Conservation (phyloP, 1,140 invertebrate genomes). For the Drosophila azteca region DNA sequence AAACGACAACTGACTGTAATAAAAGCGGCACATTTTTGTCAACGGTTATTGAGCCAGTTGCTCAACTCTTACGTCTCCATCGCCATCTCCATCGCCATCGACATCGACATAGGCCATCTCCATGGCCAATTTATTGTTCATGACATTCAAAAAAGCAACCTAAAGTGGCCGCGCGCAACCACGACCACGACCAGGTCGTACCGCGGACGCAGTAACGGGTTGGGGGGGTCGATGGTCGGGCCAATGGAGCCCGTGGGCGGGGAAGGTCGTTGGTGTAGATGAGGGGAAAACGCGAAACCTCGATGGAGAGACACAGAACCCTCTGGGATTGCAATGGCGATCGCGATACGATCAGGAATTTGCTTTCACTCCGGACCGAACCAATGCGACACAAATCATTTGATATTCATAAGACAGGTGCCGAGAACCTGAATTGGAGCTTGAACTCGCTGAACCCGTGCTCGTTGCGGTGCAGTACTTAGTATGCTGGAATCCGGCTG, state of each 20-base stretch:
- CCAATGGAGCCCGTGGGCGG: neutral
- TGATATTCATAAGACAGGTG: conserved; percentile 39
- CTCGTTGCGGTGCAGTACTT: neutral
- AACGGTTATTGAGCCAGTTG: conserved; percentile 62
- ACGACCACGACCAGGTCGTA: conserved; percentile 34
- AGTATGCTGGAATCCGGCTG: conserved; percentile 30
- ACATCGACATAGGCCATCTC: conserved; percentile 28
- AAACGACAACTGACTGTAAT: conserved; percentile 46
- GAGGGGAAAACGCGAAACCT: conserved; percentile 10
- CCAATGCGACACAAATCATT: conserved; percentile 29
- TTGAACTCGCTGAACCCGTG: conserved; percentile 40
- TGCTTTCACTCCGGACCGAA: conserved; percentile 12
- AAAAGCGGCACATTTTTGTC: conserved; percentile 74
- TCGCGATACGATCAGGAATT: conserved; percentile 2
- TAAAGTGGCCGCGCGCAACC: conserved; percentile 53
- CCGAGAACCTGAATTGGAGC: conserved; percentile 19
- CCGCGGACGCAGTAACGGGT: neutral
- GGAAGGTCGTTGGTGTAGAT: neutral
- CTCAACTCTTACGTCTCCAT: conserved; percentile 38
- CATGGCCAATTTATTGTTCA: conserved; percentile 71
- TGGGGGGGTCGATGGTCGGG: conserved; percentile 1
- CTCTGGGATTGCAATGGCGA: no score
- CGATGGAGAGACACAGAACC: neutral
- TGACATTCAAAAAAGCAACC: conserved; percentile 75
- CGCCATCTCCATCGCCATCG: conserved; percentile 26